Evolutionary conservation across 1,140 invertebrate species (phyloP), one percentile per base, ranked within the genome.

Genomic region (Conopomorpha cramerella): DNA sequence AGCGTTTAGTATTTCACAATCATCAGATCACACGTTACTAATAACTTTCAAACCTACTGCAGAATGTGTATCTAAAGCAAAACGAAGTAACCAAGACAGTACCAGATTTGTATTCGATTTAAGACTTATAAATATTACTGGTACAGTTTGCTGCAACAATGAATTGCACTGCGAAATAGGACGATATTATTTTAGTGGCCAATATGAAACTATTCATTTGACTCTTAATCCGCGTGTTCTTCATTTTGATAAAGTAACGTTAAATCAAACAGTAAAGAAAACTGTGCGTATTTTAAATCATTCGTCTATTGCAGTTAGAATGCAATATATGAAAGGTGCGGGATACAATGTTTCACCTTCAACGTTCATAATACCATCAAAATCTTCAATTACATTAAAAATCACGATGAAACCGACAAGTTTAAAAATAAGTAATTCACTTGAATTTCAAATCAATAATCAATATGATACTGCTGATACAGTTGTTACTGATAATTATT

Each of bases 71-170:
- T 49, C 59, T 1, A 66, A 51, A 46, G 46, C 57, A 13, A 68
- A 52, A 34, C 47, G 40, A 12, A 42, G 35, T 19, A 61, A 46
- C 34, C 18, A 52, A 15, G 30, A 47, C 14, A 54, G 54, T 16
- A 67, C 64, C 10, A 50, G 49, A 56, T 63, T 74, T 58, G 55
- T 72, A 8, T 59, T 66, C 37, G 67, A 70, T 34, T 44, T 74
- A 15, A 48, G 59, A 12, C 41, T 74, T 30, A 71, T 76, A 39
- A 55, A 57, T 44, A 48, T 62, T n/a, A 51, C 64, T 32, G 65
- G 56, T 13, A 46, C 34, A 30, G 40, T 46, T 1, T 74, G 67
- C 39, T 74, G 70, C 39, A 51, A 59, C 33, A 43, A 61, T 40
- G 70, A 72, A 49, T 38, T 44, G 12, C 67, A 74, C 34, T 52